Evolutionary conservation across 2,797 vertebrate species (phyloP).

Genomic region (Champsocephalus gunnari): DNA sequence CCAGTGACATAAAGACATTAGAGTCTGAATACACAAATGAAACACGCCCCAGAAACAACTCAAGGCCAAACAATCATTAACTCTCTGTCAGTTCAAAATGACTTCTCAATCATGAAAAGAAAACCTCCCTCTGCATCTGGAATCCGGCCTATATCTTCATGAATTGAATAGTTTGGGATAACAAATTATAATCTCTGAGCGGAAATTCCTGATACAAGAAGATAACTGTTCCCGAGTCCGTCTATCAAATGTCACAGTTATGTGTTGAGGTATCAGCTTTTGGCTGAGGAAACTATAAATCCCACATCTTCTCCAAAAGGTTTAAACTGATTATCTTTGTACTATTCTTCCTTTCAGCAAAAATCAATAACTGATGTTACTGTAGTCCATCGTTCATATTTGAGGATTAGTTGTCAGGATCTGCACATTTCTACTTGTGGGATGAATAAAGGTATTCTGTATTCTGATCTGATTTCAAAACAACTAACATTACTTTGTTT

Average conservation of each 20-base stretch:
- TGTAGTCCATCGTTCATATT: not conserved
- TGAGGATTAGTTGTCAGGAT: not conserved
- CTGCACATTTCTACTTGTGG: no score
- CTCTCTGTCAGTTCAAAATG: constrained; percentile 14
- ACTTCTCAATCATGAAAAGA: not conserved
- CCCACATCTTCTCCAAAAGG: not conserved
- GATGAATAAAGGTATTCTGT: no score
- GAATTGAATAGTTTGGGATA: not conserved
- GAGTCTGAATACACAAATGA: not conserved
- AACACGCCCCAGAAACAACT: not conserved
- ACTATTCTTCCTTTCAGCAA: constrained; percentile 2
- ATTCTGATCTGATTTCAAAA: no score
- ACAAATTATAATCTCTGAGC: not conserved
- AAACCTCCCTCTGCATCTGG: constrained; percentile 4
- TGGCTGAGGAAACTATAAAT: not conserved
- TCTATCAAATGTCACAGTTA: not conserved
- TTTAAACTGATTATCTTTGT: not conserved
- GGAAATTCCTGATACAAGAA: not conserved
- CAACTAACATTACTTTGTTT: no score
- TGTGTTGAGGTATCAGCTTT: not conserved
- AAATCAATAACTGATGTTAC: not conserved
- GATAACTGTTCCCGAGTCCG: not conserved
- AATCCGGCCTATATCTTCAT: not conserved
- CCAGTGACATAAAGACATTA: not conserved
- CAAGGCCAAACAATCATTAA: not conserved